Base-by-base conservation (phyloP, 2,888 invertebrate species). In the Melipona beecheii region DNA sequence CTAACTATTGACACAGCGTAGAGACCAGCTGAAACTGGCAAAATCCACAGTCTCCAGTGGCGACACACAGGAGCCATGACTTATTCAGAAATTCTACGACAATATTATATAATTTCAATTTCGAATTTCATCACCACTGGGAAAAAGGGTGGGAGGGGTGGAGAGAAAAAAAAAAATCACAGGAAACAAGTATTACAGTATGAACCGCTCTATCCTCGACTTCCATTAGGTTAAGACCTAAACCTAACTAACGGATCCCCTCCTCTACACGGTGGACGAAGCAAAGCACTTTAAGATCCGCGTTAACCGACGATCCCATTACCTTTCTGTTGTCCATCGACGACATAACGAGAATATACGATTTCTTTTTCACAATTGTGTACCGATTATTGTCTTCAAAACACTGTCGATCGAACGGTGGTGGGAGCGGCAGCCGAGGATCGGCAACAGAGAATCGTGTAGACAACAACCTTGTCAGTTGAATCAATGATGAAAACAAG, bases 1-100 rank as follows among this genome's bases (percentile, higher is more conserved):
- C 98, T 97, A 83, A 98, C 95, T 70, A 98, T 97, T 75, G 98
- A 95, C 84, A 98, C 95, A 66, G 97, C 96, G 94, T 99, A 99
- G 62, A 97, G 94, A 71, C 97, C 95, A 85, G 98, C 97, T 75
- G 98, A 96, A 78, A 98, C 95, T 73, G 98, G 98, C 89, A 98
- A 96, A 93, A 99, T 98, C 98, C 99, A 99, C 89, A 97, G 95
- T 93, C 97, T 96, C 99, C 99, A 99, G 78, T 91, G 92, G 83
- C 92, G 92, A 86, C 92, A 94, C 84, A 94, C 89, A 50, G 91
- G 90, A 83, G 94, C 93, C 94, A 94, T 94, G 87, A 90, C 91
- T 88, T 88, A 81, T 82, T 77, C 49, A 75, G 17, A n/a, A 77
- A 62, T 70, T 50, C 24, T 65, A 64, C 36, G 17, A 52, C 4